A percentile compares a stretch with the other conserved stretches of the same genome.
These are phyloP conservation scores for Tychaedon coryphoeus DNA, from an alignment of 2,113 vertebrate genomes.

Conservation along the genomic window DNA sequence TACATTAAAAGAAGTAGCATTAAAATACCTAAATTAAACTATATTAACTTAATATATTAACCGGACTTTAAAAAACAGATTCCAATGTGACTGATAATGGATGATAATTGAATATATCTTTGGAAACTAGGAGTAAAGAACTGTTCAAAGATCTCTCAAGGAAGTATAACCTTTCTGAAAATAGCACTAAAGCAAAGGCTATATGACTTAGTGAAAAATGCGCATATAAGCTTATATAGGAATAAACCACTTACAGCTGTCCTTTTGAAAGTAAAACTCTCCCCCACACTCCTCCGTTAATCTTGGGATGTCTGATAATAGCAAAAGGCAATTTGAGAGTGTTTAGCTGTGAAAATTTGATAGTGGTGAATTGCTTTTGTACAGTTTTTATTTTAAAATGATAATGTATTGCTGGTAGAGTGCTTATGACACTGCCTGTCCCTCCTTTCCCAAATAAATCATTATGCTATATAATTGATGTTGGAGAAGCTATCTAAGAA, in stretches of 20 bases:
- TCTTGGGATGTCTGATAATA: background rate
- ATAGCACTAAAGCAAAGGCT: background rate
- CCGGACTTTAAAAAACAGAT: background rate
- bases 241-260: background rate
- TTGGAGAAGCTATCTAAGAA: background rate
- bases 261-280: background rate
- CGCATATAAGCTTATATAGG: background rate
- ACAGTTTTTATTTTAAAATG: background rate
- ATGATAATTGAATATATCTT: background rate
- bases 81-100: background rate
- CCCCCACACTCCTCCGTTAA: background rate
- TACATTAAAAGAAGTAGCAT: background rate
- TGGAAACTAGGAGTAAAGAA: background rate
- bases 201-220: background rate
- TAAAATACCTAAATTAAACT: background rate
- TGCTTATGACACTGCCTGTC: background rate
- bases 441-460: background rate
- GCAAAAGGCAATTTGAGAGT: background rate
- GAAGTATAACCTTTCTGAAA: background rate
- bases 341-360: background rate
- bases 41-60: background rate
- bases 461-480: background rate
- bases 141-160: background rate
- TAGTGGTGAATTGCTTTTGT: background rate
- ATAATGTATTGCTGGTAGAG: background rate